These are phyloP conservation scores for Acropternis orthonyx DNA, from an alignment of 2,797 vertebrate genomes.

Conservation along the genomic window DNA sequence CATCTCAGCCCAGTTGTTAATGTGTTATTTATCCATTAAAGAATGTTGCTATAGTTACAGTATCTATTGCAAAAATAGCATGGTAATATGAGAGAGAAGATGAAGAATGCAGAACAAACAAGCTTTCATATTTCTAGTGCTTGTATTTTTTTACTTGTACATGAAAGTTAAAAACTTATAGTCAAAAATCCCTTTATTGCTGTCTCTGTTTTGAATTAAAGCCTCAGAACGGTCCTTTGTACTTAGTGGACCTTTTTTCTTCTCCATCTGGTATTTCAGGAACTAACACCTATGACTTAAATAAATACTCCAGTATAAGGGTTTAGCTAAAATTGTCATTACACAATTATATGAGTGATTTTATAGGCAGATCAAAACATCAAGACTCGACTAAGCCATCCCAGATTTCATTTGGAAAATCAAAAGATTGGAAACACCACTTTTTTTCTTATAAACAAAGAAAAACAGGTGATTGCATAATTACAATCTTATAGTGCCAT, in stretches of 20 bases:
- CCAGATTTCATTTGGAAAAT: neutral
- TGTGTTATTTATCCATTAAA: slow-evolving; percentile 56
- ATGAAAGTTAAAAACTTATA: neutral
- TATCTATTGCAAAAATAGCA: slow-evolving; percentile 58
- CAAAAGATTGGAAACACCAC: neutral
- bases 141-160: neutral
- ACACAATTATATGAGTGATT: neutral
- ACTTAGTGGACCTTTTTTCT: neutral
- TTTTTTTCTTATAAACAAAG: neutral
- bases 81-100: slow-evolving; percentile 7
- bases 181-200: neutral
- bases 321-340: neutral
- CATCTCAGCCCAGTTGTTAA: slow-evolving; percentile 1
- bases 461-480: neutral
- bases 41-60: slow-evolving; percentile 65
- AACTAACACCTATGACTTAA: neutral
- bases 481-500: neutral
- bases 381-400: neutral
- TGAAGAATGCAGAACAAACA: slow-evolving; percentile 42
- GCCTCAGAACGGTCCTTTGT: neutral
- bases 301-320: neutral
- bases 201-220: slow-evolving; percentile 22
- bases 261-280: neutral
- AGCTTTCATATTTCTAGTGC: slow-evolving; percentile 23
- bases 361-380: neutral